Base-by-base conservation (phyloP, 2,888 invertebrate species). In the Oxystoma pomonae region DNA sequence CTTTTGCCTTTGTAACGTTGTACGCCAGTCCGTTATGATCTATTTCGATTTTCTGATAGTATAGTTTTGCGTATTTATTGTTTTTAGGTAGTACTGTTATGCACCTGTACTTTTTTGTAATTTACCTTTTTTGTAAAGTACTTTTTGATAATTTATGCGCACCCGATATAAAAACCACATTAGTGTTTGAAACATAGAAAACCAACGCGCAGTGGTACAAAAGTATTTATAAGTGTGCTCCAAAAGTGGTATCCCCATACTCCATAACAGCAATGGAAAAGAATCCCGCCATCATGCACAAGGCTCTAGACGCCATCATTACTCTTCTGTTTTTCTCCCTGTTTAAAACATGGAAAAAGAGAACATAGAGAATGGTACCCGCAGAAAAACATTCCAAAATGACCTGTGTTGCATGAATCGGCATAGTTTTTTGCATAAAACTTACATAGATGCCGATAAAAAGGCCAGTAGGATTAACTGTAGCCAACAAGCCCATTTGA, bases 401-500 rank as follows among this genome's bases (percentile, higher is more conserved):
- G 12, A 35, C 35, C 35, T 35, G 35, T 35, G 35, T 35, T 35
- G 35, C 35, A 35, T 35, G 35, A 7, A 35, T 35, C 35, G 12
- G 5, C 3, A 12, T 35, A 12, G 35, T 7, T 7, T 35, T 3
- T 3, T 3, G 35, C 3, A 35, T 35, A 35, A 35, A 35, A 12
- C 35, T 35, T 7, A 35, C 35, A 35, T 35, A 35, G 3, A 35
- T 35, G 35, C 35, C 35, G 12, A 35, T 35, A 35, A 35, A 35
- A 12, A 35, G 35, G 3, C 35, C 35, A 12, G 12, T 35, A 16
- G 53, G 53, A 16, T 53, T 53, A 9, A 53, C 19, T 5, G 53
- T 53, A 19, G 53, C 53, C n/a, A 53, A 53, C n/a, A 53, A 53
- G 3, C 17, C 53, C 53, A 53, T 53, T 19, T 53, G 53, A 53